These are phyloP conservation scores for Bombus difficillimus DNA, from an alignment of 1,140 invertebrate genomes.

Conservation along the genomic window DNA sequence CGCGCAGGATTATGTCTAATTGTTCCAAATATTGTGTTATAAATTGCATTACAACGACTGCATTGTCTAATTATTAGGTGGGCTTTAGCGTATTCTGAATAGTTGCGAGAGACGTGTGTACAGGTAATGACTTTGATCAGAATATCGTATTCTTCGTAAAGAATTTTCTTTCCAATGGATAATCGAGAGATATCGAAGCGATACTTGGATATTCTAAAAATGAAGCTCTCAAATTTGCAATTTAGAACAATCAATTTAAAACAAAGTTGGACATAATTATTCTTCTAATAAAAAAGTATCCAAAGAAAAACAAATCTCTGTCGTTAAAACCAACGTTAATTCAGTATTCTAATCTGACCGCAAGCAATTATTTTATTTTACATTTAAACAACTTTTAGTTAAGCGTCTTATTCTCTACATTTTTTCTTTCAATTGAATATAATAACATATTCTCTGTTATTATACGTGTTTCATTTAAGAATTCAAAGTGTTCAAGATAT, in stretches of 20 bases:
- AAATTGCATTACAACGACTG: neutral
- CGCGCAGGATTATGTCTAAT: constrained; percentile 1
- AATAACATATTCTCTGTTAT: no score
- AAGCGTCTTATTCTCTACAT: no score
- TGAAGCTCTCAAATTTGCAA: neutral
- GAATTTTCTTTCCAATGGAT: neutral
- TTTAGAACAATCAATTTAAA: neutral
- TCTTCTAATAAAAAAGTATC: neutral
- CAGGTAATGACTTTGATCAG: neutral
- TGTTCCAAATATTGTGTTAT: constrained; percentile 4
- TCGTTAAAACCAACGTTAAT: neutral
- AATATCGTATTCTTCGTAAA: neutral
- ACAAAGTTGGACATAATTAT: no score
- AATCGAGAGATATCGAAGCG: neutral
- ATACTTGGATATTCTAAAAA: neutral
- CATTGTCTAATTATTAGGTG: constrained; percentile 2
- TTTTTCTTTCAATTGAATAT: no score
- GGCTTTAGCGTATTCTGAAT: neutral
- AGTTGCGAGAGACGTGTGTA: neutral
- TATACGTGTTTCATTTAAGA: no score
- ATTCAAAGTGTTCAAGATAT: no score
- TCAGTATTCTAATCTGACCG: no score
- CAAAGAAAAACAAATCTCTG: neutral
- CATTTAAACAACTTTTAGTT: no score
- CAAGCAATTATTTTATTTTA: no score